phyloP scores from a whole-genome alignment of 2,797 vertebrate genomes.

The Tenualosa ilisha region DNA sequence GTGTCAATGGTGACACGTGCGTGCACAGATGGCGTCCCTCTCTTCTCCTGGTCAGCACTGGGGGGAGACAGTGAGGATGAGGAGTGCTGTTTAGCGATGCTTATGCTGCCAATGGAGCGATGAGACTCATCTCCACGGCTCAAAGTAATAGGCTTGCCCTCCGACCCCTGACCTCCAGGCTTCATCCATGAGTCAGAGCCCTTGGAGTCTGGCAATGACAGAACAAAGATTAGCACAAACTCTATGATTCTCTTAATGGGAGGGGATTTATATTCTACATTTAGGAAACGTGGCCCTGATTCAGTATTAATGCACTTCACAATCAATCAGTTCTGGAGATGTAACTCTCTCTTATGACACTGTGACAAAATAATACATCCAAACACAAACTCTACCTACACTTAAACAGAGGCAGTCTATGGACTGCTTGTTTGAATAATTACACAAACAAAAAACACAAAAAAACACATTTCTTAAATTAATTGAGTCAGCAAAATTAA shows the following conservation, averaged over 20 bases:
- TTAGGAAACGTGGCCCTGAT: neutral
- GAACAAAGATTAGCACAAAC: neutral
- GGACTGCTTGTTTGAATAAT: neutral
- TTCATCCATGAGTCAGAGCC: neutral
- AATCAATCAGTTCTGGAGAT: neutral
- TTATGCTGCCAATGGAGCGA: conserved; percentile 46
- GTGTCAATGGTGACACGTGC: neutral
- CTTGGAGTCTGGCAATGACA: neutral
- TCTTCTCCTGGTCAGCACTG: neutral
- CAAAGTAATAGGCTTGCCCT: conserved; percentile 30
- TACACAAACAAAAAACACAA: neutral
- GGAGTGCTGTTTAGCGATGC: conserved; percentile 43
- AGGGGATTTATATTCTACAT: neutral
- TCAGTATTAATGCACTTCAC: neutral
- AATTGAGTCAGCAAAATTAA: neutral
- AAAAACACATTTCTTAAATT: neutral
- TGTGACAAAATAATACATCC: neutral
- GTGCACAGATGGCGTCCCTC: neutral
- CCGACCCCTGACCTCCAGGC: conserved; percentile 9
- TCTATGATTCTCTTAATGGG: neutral
- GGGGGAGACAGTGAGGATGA: conserved; percentile 22
- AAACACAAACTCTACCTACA: neutral
- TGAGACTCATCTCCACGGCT: conserved; percentile 39
- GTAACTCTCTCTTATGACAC: neutral
- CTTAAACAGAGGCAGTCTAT: neutral